A percentile compares a stretch with the other conserved stretches of the same genome.
phyloP scores from a whole-genome alignment of 1,140 invertebrate species.

The Ceratina australensis region DNA sequence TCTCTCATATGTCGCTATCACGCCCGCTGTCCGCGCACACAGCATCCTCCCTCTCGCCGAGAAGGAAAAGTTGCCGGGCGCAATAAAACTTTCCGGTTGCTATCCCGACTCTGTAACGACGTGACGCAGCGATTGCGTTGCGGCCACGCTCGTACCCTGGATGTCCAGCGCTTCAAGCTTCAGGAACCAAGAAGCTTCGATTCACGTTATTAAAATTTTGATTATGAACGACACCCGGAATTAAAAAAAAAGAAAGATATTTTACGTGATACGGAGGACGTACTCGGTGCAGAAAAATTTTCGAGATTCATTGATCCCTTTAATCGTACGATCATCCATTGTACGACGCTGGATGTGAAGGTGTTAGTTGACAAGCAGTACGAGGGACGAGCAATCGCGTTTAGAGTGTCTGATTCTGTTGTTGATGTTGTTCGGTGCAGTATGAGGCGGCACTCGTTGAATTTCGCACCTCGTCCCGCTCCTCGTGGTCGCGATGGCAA shows the following conservation, averaged over 20 bases:
- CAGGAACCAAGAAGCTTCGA: background rate
- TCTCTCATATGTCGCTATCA: slow-evolving; percentile 60
- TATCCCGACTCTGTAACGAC: slow-evolving; percentile 29
- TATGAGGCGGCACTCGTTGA: slow-evolving; percentile 79
- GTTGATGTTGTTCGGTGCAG: slow-evolving; percentile 75
- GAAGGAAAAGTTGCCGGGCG: slow-evolving; percentile 59
- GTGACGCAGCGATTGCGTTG: slow-evolving; percentile 22
- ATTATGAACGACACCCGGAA: background rate
- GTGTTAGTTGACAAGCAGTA: slow-evolving; percentile 23
- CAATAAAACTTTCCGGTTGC: slow-evolving; percentile 57
- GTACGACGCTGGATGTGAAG: background rate
- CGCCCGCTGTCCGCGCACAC: slow-evolving; percentile 38
- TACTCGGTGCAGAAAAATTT: too few species aligned
- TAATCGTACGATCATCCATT: background rate
- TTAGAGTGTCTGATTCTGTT: slow-evolving; percentile 53
- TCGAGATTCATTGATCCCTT: background rate
- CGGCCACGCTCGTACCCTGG: slow-evolving; percentile 20
- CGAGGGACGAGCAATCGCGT: slow-evolving; percentile 48
- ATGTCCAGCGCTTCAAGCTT: background rate
- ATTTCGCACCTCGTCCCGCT: slow-evolving; percentile 76
- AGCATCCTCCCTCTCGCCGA: slow-evolving; percentile 43
- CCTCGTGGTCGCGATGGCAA: slow-evolving; percentile 83
- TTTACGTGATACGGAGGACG: too few species aligned
- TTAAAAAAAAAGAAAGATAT: background rate
- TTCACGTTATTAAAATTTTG: background rate